phyloP scores from a whole-genome alignment of 2,888 invertebrate genomes.

The Ashinkailepas kermadecensis region DNA sequence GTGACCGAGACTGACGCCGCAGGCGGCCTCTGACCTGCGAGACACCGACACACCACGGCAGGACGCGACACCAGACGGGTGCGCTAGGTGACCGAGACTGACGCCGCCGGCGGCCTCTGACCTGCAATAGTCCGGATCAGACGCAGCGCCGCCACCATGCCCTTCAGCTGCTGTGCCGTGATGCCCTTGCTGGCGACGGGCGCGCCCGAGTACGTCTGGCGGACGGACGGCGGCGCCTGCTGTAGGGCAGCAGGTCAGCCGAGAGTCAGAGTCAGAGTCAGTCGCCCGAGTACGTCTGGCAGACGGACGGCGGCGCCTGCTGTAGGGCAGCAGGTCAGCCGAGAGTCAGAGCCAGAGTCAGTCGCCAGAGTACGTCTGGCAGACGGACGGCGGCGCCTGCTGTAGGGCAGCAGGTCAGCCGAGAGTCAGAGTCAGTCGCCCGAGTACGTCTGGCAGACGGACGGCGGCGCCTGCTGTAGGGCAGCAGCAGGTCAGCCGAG shows the following conservation, averaged over 20 bases:
- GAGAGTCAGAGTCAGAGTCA: conserved; percentile 40
- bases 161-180: conserved; percentile 72
- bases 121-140: conserved; percentile 68
- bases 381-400: too few relatives aligned
- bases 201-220: neutral
- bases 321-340: conserved; percentile 36
- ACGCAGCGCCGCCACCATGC: conserved; percentile 69
- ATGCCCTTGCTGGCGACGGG: conserved; percentile 47
- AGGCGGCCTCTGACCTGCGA: too few relatives aligned
- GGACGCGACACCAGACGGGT: too few relatives aligned
- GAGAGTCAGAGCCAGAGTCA: conserved; percentile 40
- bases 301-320: too few relatives aligned
- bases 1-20: too few relatives aligned
- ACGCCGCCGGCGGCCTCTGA: conserved; percentile 25
- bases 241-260: conserved; percentile 38
- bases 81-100: too few relatives aligned
- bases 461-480: too few relatives aligned
- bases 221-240: conserved; percentile 36
- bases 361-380: too few relatives aligned
- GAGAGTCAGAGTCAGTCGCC: too few relatives aligned
- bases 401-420: conserved; percentile 36
- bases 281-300: too few relatives aligned
- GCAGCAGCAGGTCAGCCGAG: conserved; percentile 36
- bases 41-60: too few relatives aligned
- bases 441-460: too few relatives aligned